Evolutionary conservation across 2,113 vertebrate genomes (phyloP), one percentile per base, ranked within the genome.

Genomic region (Enhydra lutris): DNA sequence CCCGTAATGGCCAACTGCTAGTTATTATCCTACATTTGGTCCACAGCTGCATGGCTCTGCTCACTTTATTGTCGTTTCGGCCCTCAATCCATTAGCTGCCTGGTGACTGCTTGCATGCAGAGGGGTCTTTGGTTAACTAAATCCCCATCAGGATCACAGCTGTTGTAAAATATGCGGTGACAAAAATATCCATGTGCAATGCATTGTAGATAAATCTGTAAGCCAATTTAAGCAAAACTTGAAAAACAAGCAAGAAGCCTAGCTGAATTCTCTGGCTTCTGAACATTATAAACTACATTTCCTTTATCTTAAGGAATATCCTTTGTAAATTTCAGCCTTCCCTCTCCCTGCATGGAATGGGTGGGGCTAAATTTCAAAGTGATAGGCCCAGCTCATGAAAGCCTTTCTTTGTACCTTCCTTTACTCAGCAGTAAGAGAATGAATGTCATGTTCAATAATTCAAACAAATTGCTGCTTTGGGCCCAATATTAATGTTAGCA

Each of bases 141-240:
- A 97, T 98, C 96, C 96, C 96, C 95, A 97, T 96, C 97, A 93
- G 97, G 98, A 97, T 89, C 67, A 97, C 98, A 98, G 98, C 98
- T 98, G 97, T 97, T 98, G 50, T 97, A 94, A 98, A 98, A 98
- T 97, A 97, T 94, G 65, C 92, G 29, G 91, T 95, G 98, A 98
- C 96, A 98, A 98, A 99, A 98, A 98, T 97, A 98, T 87, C 89
- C 95, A 94, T 95, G 93, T 80, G 82, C 94, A 98, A 90, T 79
- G 95, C 69, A 88, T 97, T 94, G 98, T 3, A 78, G 98, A 98
- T 98, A 94, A 59, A 89, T 97, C 97, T 97, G 89, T 89, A 94
- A 98, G 95, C 92, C 98, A 97, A 82, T 83, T 50, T 81, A 82
- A 87, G 97, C 73, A 96, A 98, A 96, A 92, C 91, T 67, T 94